These are phyloP conservation scores for Platycnemis pennipes DNA, from an alignment of 2,888 invertebrate species.

Conservation along the genomic window DNA sequence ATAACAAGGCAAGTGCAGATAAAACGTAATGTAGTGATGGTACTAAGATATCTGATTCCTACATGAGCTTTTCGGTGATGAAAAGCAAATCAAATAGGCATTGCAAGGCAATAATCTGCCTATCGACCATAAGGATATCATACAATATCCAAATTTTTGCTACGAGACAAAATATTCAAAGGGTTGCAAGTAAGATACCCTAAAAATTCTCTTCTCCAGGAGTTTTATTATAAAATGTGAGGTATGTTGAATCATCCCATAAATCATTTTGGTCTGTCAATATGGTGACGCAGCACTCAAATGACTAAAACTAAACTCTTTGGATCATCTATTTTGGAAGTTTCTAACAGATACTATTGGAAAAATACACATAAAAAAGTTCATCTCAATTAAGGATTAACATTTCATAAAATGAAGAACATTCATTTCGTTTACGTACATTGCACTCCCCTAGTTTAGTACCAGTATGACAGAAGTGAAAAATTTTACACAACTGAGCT, in stretches of 20 bases:
- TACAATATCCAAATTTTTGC: background rate
- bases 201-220: slow-evolving; percentile 41
- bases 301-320: slow-evolving; percentile 67
- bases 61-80: too few relatives aligned
- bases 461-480: slow-evolving; percentile 53
- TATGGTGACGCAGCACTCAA: slow-evolving; percentile 66
- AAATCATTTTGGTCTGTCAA: slow-evolving; percentile 66
- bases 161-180: background rate
- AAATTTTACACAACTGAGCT: slow-evolving; percentile 57
- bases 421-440: slow-evolving; percentile 57
- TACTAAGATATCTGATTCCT: too few relatives aligned
- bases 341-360: slow-evolving; percentile 62
- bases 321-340: slow-evolving; percentile 62
- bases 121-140: too few relatives aligned
- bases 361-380: slow-evolving; percentile 68
- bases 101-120: too few relatives aligned
- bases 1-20: too few relatives aligned
- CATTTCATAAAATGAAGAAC: slow-evolving; percentile 64
- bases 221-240: slow-evolving; percentile 68
- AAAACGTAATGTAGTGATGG: too few relatives aligned
- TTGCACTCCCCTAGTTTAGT: slow-evolving; percentile 61
- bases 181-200: slow-evolving; percentile 12
- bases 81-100: too few relatives aligned
- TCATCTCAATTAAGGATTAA: slow-evolving; percentile 65
- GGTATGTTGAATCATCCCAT: slow-evolving; percentile 67